Evolutionary conservation across 2,113 vertebrate species (phyloP).

Genomic region (Typhlomys cinereus): DNA sequence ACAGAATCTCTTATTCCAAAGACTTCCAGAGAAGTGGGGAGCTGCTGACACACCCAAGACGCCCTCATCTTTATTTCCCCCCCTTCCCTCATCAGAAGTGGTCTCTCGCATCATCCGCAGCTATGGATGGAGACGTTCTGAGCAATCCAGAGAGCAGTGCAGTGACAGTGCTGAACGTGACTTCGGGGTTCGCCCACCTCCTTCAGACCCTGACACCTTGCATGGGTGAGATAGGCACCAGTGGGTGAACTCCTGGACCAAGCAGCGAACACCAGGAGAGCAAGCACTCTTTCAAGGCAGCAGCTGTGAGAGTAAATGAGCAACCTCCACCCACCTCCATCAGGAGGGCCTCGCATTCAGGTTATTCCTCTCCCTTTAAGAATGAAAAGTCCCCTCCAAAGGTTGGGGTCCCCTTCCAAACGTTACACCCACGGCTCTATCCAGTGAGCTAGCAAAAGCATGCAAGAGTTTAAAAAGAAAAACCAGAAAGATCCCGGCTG

Average conservation of each 20-base stretch:
- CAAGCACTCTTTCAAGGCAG: not conserved
- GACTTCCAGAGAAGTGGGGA: not conserved
- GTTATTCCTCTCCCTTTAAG: not conserved
- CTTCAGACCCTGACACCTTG: not conserved
- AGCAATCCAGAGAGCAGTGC: not conserved
- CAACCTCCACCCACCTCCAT: not conserved
- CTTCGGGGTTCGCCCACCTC: not conserved
- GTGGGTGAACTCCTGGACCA: not conserved
- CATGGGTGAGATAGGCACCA: not conserved
- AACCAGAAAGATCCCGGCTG: not conserved
- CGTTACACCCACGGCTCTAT: not conserved
- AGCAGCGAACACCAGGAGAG: not conserved
- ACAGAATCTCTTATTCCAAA: not conserved
- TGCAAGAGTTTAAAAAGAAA: conserved; percentile 3
- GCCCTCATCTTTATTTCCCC: not conserved
- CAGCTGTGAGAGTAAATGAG: not conserved
- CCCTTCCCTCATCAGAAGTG: too few relatives aligned
- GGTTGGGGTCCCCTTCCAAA: not conserved
- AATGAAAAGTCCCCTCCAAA: not conserved
- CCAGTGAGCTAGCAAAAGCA: not conserved
- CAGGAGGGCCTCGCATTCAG: not conserved
- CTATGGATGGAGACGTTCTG: not conserved
- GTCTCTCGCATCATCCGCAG: too few relatives aligned
- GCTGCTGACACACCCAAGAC: too few relatives aligned
- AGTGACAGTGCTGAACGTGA: not conserved